Evolutionary conservation across 2,113 vertebrate species (phyloP).

Genomic region (Sapayoa aenigma): DNA sequence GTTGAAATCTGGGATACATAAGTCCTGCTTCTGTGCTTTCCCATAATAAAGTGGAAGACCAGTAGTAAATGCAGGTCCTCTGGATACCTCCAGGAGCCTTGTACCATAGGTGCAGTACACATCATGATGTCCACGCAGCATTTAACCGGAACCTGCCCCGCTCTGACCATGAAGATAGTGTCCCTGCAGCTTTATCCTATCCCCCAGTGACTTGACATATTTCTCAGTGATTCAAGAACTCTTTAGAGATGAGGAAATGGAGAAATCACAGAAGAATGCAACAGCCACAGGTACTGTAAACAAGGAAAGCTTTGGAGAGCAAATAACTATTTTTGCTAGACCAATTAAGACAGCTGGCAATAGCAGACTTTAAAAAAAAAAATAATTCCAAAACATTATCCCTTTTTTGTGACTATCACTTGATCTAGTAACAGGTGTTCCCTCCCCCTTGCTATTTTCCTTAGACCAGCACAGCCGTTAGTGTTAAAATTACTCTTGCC

Average conservation of each 20-base stretch:
- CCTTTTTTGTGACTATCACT: neutral
- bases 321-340: neutral
- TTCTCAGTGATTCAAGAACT: neutral
- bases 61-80: neutral
- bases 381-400: neutral
- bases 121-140: neutral
- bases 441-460: neutral
- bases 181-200: neutral
- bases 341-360: neutral
- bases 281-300: neutral
- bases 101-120: rapidly evolving
- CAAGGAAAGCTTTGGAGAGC: neutral
- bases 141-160: neutral
- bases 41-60: neutral
- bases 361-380: neutral
- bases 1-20: neutral
- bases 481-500: neutral
- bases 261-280: neutral
- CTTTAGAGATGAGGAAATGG: neutral
- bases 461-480: neutral
- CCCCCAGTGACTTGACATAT: neutral
- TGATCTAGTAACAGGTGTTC: neutral
- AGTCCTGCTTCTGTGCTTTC: neutral
- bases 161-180: neutral
- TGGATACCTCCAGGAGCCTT: neutral